phyloP scores from a whole-genome alignment of 1,140 invertebrate genomes.

The Caerostris darwini region DNA sequence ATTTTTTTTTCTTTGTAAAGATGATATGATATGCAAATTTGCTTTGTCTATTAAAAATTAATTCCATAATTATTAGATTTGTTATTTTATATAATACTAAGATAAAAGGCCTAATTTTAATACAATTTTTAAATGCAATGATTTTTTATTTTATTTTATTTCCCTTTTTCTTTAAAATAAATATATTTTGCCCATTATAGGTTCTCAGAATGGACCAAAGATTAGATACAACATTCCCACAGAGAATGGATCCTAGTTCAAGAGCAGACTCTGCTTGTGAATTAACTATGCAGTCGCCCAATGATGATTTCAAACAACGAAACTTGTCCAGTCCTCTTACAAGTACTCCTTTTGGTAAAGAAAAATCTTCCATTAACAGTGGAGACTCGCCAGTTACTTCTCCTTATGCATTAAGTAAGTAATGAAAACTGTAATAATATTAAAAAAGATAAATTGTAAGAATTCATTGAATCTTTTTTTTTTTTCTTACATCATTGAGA shows the following conservation, averaged over 20 bases:
- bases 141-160: no score
- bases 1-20: no score
- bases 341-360: conserved; percentile 73
- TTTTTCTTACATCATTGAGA: no score
- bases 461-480: no score
- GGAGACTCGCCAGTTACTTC: conserved; percentile 66
- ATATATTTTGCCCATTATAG: conserved; percentile 21
- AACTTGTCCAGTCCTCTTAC: conserved; percentile 59
- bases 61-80: no score
- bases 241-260: conserved; percentile 72
- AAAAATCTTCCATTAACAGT: conserved; percentile 68
- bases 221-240: conserved; percentile 67
- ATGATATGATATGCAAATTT: no score
- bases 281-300: conserved; percentile 70
- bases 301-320: conserved; percentile 71
- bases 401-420: conserved; percentile 71
- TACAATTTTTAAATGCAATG: no score
- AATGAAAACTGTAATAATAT: neutral
- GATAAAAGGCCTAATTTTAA: no score
- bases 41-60: no score
- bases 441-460: no score
- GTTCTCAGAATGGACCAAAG: conserved; percentile 79
- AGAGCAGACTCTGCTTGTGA: conserved; percentile 78
- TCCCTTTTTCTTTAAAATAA: no score
- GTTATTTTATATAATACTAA: no score